These are phyloP conservation scores for Lophotriccus pileatus DNA, from an alignment of 2,797 vertebrate species.

Conservation along the genomic window DNA sequence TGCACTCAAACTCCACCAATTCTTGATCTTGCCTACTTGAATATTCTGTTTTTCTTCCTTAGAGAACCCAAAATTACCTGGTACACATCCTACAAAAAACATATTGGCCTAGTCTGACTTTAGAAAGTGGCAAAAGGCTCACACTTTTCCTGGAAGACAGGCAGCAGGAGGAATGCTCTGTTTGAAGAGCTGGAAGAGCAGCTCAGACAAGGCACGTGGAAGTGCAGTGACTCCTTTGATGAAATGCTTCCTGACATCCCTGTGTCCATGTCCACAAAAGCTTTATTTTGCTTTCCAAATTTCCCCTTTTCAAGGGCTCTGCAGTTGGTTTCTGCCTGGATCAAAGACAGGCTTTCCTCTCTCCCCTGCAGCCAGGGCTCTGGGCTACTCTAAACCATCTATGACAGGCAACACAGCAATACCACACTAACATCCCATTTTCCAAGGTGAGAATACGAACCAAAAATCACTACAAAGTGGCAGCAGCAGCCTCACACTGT, in stretches of 20 bases:
- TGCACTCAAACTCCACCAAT: background rate
- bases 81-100: background rate
- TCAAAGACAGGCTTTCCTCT: background rate
- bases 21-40: background rate
- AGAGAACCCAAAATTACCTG: background rate
- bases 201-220: background rate
- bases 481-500: background rate
- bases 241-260: background rate
- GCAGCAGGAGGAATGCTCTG: background rate
- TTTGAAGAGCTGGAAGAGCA: background rate
- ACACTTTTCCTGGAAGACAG: background rate
- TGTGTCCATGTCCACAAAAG: background rate
- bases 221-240: background rate
- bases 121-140: background rate
- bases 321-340: background rate
- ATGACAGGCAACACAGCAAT: background rate
- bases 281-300: background rate
- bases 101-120: background rate
- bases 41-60: background rate
- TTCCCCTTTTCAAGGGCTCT: background rate
- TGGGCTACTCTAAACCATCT: background rate
- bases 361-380: background rate
- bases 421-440: fast-evolving
- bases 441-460: background rate
- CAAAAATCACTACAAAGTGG: background rate